Conservation (phyloP, 2,888 invertebrate genomes). For the Pandemis corylana region DNA sequence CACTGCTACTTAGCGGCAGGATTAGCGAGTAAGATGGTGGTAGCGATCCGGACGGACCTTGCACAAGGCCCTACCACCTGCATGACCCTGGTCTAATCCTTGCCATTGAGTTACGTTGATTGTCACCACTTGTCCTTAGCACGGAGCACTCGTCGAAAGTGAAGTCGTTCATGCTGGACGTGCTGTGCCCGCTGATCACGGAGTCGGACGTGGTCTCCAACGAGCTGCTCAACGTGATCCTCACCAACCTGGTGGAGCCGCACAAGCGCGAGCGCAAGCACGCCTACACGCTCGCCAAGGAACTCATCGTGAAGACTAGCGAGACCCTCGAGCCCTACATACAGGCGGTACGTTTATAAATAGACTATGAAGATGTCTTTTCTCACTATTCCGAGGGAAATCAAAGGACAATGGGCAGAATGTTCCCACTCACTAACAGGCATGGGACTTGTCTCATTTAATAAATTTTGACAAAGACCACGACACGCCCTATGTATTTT, state of each 20-base stretch:
- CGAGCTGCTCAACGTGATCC: conserved; percentile 96
- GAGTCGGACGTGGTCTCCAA: conserved; percentile 98
- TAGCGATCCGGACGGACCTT: too few relatives aligned
- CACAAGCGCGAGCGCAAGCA: conserved; percentile 95
- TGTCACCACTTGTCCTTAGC: conserved; percentile 72
- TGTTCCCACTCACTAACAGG: too few relatives aligned
- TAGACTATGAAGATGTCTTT: too few relatives aligned
- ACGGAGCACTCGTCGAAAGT: conserved; percentile 98
- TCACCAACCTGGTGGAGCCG: conserved; percentile 97
- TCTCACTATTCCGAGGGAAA: neutral
- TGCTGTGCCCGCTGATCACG: conserved; percentile 96
- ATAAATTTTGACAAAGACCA: too few relatives aligned
- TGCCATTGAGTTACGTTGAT: too few relatives aligned
- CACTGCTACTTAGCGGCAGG: too few relatives aligned
- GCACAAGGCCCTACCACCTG: too few relatives aligned
- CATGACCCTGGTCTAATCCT: too few relatives aligned
- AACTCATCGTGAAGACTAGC: conserved; percentile 95
- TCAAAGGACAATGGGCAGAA: too few relatives aligned
- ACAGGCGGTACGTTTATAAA: conserved; percentile 87
- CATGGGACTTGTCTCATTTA: too few relatives aligned
- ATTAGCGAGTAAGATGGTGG: too few relatives aligned
- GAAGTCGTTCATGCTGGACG: conserved; percentile 98
- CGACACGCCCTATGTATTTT: too few relatives aligned
- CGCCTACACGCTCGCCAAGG: conserved; percentile 95
- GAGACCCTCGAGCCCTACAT: conserved; percentile 97